Base-by-base conservation (phyloP, 2,797 vertebrate species). In the Myiothlypis coronata region DNA sequence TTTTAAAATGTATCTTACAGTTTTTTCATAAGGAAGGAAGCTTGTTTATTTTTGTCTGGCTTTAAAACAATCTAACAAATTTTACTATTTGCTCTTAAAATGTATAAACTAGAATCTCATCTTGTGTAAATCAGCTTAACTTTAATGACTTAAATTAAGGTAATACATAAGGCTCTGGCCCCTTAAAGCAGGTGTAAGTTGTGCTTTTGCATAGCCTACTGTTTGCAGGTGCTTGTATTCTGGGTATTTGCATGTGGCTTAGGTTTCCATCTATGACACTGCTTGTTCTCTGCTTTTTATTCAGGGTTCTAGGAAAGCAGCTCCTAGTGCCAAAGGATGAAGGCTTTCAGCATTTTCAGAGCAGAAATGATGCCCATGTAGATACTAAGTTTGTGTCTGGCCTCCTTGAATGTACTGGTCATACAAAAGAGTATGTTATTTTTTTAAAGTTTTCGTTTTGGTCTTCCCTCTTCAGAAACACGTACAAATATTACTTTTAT, bases 291-390 rank as follows among this genome's bases (percentile, higher is more conserved):
- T 65, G 8, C 27, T 60, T 59, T 70, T 47, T 79, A 34, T 90
- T 65, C 95, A 99, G 98, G 63, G 96, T 99, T 77, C 89, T 99
- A 91, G 98, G 98, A 69, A 98, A 96, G 70, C 98, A 98, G 67
- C 89, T 98, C 22, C 89, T 98, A 20, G 88, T 96, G 24, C 98
- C 98, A 0, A 97, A 97, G n/a, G 98, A 98, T 37, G 98, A 98
- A 89, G 98, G 98, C 13, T 96, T 98, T 96, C 98, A 96, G 84
- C 98, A 98, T 80, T 97, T 98, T 87, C 97, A 97, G 82, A 96
- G 96, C 69, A 94, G 68, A n/a, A 81, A 69, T 46, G 53, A 92
- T 46, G 84, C 39, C 72, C 63, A 39, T 60, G 47, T 92, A 8
- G 71, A 55, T 49, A 47, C 77, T 11, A 77, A 65, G 12, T 46